These are phyloP conservation scores for Petrolisthes manimaculis DNA, from an alignment of 2,888 invertebrate species.

Conservation along the genomic window DNA sequence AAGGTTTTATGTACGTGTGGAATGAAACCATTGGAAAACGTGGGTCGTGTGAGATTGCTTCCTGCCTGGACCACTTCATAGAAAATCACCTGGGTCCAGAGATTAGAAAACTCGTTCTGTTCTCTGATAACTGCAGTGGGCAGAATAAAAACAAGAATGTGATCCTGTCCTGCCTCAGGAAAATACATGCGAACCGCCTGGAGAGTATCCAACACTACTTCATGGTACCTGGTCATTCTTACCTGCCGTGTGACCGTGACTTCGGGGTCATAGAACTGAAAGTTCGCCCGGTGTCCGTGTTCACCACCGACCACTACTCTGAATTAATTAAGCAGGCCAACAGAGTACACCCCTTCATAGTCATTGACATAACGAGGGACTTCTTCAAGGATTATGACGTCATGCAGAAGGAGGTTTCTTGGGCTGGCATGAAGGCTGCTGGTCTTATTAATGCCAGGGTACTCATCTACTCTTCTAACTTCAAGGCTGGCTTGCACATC, in stretches of 20 bases:
- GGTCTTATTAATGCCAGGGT: background rate
- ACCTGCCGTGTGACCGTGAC: conserved; percentile 20
- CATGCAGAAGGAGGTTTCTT: background rate
- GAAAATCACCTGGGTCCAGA: background rate
- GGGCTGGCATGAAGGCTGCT: background rate
- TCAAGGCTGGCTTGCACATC: no score
- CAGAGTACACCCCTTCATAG: background rate
- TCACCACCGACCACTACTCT: background rate
- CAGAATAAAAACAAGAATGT: background rate
- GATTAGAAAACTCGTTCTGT: background rate
- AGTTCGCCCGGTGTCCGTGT: background rate
- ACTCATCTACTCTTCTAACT: no score
- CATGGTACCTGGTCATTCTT: conserved; percentile 21
- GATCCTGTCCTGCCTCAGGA: background rate
- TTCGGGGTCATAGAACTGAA: conserved; percentile 15
- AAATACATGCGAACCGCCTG: background rate
- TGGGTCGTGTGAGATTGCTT: background rate
- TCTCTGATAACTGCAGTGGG: conserved; percentile 22
- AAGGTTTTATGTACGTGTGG: background rate
- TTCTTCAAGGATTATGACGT: background rate
- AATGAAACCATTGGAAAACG: conserved; percentile 6
- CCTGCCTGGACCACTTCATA: conserved; percentile 6
- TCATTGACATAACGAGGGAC: background rate
- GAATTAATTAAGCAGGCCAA: background rate
- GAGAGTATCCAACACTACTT: background rate